Base-by-base conservation (phyloP, 2,113 vertebrate species). In the Rhadina sibilatrix region DNA sequence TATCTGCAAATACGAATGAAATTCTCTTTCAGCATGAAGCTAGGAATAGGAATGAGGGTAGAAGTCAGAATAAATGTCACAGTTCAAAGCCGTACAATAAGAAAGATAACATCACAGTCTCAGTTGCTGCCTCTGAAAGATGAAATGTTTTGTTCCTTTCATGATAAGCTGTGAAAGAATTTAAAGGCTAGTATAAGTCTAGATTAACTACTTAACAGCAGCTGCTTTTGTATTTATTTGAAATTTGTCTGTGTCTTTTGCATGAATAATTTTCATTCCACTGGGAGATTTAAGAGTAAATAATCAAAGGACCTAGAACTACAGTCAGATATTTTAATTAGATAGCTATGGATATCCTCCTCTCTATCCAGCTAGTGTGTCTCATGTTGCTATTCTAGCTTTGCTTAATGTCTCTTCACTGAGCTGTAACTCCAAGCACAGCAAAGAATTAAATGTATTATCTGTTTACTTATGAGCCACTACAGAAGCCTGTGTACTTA, bases 51-150 rank as follows among this genome's bases (percentile, higher is more conserved):
- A 93, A 93, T 87, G 96, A 95, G 96, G 75, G 77, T 68, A 57
- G 80, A 93, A 91, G 83, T 83, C 94, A 91, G 90, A 94, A 97
- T 94, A 97, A 97, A 98, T 97, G 97, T 98, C 97, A 98, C 78
- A 84, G 95, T 95, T 93, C 82, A 97, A 97, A 97, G 92, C 90
- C 3, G 2, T 50, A 77, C 40, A 5, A 11, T 72, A 68, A 52
- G 49, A 84, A 83, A 95, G 96, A 97, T 96, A 93, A 90, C 90
- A 91, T 92, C 92, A 60, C 70, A 94, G 84, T 38, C 85, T 83
- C 81, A 70, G 57, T 38, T 74, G 68, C 86, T 93, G 91, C 59
- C 94, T 96, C 44, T 91, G 85, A 89, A 81, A 95, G 94, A 96
- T 91, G 89, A 89, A 97, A 86, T 56, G 50, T 47, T 89, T 88